These are phyloP conservation scores for Vesta saturnalis DNA, from an alignment of 2,888 invertebrate genomes.

Conservation along the genomic window DNA sequence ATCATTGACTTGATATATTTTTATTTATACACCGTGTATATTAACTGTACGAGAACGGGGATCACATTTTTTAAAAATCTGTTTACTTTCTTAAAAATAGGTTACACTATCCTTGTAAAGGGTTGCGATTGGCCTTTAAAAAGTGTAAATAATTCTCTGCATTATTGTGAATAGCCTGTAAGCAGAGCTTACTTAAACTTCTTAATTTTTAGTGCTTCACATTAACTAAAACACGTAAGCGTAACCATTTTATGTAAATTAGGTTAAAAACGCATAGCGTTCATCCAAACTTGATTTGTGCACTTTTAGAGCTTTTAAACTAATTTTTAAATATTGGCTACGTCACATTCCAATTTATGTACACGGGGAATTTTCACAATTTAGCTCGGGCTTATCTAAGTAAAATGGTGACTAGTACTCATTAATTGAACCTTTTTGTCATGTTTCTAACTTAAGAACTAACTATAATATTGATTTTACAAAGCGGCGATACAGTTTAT, in stretches of 20 bases:
- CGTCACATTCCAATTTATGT: too few relatives aligned
- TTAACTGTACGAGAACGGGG: neutral
- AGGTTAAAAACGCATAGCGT: too few relatives aligned
- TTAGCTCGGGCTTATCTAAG: neutral
- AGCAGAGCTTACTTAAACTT: neutral
- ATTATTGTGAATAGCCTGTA: too few relatives aligned
- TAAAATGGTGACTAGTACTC: conserved; percentile 23
- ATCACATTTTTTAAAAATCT: neutral
- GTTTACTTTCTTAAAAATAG: too few relatives aligned
- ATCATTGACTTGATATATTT: conserved; percentile 2
- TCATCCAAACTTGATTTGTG: too few relatives aligned
- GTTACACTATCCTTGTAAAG: too few relatives aligned
- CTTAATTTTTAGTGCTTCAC: neutral
- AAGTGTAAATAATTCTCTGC: neutral
- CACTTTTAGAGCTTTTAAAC: too few relatives aligned
- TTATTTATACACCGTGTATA: neutral
- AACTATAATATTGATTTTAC: neutral
- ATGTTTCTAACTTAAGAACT: neutral
- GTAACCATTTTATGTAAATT: too few relatives aligned
- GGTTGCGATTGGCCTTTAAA: neutral
- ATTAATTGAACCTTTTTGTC: conserved; percentile 20
- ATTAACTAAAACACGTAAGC: neutral
- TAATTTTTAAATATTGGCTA: too few relatives aligned
- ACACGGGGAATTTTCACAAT: too few relatives aligned
- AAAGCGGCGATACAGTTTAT: neutral